These are phyloP conservation scores for Achlya flavicornis DNA, from an alignment of 2,888 invertebrate genomes.

Conservation along the genomic window DNA sequence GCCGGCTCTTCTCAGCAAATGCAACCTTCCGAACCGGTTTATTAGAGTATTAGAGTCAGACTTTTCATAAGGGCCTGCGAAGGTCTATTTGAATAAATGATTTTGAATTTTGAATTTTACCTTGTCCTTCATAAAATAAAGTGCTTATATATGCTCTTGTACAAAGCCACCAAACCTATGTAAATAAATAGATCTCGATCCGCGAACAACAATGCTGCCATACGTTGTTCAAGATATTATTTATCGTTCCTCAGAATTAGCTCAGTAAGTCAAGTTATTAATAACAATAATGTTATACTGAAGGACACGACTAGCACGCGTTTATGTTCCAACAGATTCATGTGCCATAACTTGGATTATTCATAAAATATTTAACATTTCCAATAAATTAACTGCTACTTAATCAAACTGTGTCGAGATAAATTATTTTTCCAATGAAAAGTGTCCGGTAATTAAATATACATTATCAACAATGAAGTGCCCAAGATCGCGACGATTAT, in stretches of 20 bases:
- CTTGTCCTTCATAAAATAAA: background rate
- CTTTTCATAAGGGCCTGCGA: too few species aligned
- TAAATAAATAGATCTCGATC: background rate
- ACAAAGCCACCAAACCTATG: background rate
- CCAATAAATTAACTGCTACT: conserved; percentile 28
- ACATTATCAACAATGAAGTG: conserved; percentile 26
- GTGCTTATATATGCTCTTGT: background rate
- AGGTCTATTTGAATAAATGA: too few species aligned
- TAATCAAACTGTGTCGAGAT: conserved; percentile 27
- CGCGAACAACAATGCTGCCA: background rate
- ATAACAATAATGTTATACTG: background rate
- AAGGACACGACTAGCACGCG: conserved; percentile 7
- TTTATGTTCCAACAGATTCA: background rate
- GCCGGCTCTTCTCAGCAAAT: too few species aligned
- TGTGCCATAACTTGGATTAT: conserved; percentile 4
- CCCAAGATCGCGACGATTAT: conserved; percentile 24
- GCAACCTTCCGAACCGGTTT: too few species aligned
- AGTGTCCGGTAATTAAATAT: conserved; percentile 40
- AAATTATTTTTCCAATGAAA: conserved; percentile 32
- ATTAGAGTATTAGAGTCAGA: too few species aligned
- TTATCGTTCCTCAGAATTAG: conserved; percentile 1
- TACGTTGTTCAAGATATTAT: background rate
- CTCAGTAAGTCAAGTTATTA: background rate
- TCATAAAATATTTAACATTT: conserved; percentile 11
- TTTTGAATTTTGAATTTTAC: too few species aligned